phyloP scores from a whole-genome alignment of 1,140 invertebrate species.

The Stenopsyche tienmushanensis region DNA sequence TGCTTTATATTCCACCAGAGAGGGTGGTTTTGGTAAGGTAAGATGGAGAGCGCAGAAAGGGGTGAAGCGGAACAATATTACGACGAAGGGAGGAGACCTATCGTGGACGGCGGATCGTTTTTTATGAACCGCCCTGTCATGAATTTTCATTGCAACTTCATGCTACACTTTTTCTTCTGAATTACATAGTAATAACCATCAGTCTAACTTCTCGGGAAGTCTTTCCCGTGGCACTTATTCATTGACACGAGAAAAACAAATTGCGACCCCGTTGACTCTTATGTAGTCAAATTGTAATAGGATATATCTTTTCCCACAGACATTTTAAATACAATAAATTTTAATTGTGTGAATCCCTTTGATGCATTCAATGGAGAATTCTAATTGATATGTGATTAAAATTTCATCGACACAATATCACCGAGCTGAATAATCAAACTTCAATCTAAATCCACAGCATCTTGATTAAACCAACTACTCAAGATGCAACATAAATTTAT shows the following conservation, averaged over 20 bases:
- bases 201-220: conserved; percentile 13
- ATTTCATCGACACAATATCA: not conserved
- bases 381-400: not conserved
- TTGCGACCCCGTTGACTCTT: not conserved
- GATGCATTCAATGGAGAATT: not conserved
- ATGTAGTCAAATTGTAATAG: too few species aligned
- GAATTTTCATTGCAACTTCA: conserved; percentile 26
- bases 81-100: not conserved
- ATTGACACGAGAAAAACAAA: conserved; percentile 17
- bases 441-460: conserved; percentile 1
- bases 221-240: conserved; percentile 1
- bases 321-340: too few species aligned
- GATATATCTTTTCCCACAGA: too few species aligned
- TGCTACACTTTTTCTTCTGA: conserved; percentile 4
- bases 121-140: conserved; percentile 20
- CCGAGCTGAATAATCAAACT: conserved; percentile 10
- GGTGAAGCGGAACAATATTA: conserved; percentile 19
- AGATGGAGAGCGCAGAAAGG: too few species aligned
- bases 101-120: conserved; percentile 19
- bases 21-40: not conserved
- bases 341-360: too few species aligned
- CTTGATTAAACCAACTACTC: too few species aligned
- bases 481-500: too few species aligned
- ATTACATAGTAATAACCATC: conserved; percentile 28
- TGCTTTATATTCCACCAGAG: conserved; percentile 7